Evolutionary conservation across 2,888 invertebrate genomes (phyloP).

Genomic region (Dioctria rufipes): DNA sequence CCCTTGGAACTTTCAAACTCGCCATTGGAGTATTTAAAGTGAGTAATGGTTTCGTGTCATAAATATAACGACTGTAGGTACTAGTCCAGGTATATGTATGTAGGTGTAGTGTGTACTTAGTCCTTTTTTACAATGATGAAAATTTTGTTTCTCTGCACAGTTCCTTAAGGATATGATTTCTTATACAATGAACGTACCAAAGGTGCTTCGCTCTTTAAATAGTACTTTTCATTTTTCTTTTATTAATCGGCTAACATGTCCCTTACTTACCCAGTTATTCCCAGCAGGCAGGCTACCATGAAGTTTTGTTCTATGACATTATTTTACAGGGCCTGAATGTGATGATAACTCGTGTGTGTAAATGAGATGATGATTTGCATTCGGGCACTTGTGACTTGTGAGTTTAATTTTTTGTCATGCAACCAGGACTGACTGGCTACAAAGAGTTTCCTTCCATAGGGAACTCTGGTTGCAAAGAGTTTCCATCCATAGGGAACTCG

Average conservation of each 20-base stretch:
- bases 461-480: too few species aligned
- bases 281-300: neutral
- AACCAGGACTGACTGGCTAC: too few species aligned
- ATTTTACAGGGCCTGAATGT: neutral
- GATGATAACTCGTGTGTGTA: conserved; percentile 22
- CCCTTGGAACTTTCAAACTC: conserved; percentile 7
- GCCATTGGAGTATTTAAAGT: conserved; percentile 5
- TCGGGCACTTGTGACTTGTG: neutral
- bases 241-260: conserved; percentile 1
- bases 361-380: conserved; percentile 43
- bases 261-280: neutral
- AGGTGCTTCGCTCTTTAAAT: neutral
- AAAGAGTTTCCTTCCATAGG: too few species aligned
- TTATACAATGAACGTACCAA: neutral
- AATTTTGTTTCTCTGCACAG: conserved; percentile 22
- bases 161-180: conserved; percentile 33
- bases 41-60: conserved; percentile 26
- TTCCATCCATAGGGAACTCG: too few species aligned
- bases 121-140: conserved; percentile 16
- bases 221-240: neutral
- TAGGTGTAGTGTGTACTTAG: too few species aligned
- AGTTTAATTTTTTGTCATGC: too few species aligned
- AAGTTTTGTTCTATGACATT: conserved; percentile 6
- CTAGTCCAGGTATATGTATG: too few species aligned
- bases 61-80: neutral